These are phyloP conservation scores for Bolinopsis microptera DNA, from an alignment of 37 sponge, comb jelly and placozoan genomes.

Conservation along the genomic window DNA sequence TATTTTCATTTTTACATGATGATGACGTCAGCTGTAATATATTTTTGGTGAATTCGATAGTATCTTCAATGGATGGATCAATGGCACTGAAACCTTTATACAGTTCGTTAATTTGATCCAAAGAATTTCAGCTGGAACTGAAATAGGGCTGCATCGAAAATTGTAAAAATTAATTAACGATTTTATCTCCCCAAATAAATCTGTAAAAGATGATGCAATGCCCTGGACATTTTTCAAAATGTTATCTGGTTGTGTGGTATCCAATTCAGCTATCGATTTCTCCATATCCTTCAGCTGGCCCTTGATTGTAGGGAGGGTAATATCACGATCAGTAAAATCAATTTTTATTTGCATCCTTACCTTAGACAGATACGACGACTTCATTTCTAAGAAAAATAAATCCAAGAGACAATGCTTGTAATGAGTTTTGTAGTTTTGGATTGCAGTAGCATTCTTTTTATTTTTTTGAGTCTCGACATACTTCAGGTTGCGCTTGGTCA, in stretches of 20 bases:
- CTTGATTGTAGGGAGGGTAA: background rate
- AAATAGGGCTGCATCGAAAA: conserved; percentile 1
- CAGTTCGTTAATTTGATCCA: background rate
- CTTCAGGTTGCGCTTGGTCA: background rate
- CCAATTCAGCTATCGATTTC: background rate
- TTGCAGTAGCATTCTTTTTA: background rate
- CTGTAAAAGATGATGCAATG: background rate
- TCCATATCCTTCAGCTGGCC: background rate
- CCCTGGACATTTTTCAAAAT: background rate
- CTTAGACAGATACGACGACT: background rate
- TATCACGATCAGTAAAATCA: background rate
- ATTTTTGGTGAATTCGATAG: background rate
- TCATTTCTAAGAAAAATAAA: background rate
- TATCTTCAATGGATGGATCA: background rate
- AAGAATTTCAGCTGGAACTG: background rate
- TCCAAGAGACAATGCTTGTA: conserved; percentile 55
- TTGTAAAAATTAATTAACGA: conserved; percentile 16
- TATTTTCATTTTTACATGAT: background rate
- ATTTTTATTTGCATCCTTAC: background rate
- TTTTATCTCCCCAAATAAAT: background rate
- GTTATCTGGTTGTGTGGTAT: background rate
- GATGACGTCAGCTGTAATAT: background rate
- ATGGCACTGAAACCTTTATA: background rate
- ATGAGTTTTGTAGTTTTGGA: background rate
- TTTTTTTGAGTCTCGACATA: background rate